Base-by-base conservation (phyloP, 2,797 vertebrate genomes). In the Delichon dasypus region DNA sequence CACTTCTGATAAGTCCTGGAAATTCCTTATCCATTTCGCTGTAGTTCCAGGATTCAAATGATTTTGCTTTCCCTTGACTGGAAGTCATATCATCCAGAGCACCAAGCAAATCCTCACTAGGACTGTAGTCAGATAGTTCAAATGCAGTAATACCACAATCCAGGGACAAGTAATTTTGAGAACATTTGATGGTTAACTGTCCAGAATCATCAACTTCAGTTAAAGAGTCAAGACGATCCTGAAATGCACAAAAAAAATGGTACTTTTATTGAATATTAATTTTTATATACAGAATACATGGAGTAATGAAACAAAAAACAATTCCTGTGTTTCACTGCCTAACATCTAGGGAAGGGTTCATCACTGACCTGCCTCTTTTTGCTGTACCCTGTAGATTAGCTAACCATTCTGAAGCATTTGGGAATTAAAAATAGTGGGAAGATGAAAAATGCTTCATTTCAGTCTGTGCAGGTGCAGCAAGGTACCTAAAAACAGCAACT, bases 71-170 rank as follows among this genome's bases (percentile, higher is more conserved):
- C 78, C 91, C 94, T 70, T 95, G 95, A 90, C 79, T 96, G 14
- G 97, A 96, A 67, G 97, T 98, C 97, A 97, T 95, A 76, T 96
- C 98, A 83, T 97, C 97, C 80, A 98, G 94, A 91, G 97, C 96
- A 90, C 95, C 96, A 61, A 97, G 97, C 90, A 98, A 94, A 91
- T 99, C 99, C 66, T 99, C 99, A 40, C 98, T 97, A 30, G 99
- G 99, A 96, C 99, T 99, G 89, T 99, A 99, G 97, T 99, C 99
- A 20, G 98, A 99, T 54, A 99, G 97, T 94, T 99, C 99, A 64
- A 98, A 99, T 61, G 99, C 99, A 29, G 99, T 99, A 97, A 99
- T 99, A 18, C 99, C 99, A 66, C 99, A 99, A 97, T 99, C 99
- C 83, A 99, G 90, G 27, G 99, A 99, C 96, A 99, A 98, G 96